Conservation (phyloP, 2,113 vertebrate species). For the Engraulis encrasicolus region DNA sequence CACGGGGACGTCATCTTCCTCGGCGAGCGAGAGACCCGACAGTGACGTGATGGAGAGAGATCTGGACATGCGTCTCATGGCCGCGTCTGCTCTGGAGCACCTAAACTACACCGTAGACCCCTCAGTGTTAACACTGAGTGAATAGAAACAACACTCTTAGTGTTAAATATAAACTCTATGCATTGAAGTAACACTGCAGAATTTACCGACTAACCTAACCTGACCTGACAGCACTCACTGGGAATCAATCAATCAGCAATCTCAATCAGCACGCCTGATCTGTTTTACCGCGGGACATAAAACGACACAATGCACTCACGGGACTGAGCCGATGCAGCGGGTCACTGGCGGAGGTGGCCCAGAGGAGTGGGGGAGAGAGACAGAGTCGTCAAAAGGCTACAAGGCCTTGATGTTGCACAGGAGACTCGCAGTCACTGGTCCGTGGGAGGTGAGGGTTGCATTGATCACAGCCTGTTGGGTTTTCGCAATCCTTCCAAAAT, state of each 20-base stretch:
- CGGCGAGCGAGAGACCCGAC: slow-evolving; percentile 84
- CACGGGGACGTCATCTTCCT: slow-evolving; percentile 84
- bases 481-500: slow-evolving; percentile 5
- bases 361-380: background rate
- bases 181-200: too few relatives aligned
- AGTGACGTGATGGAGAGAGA: slow-evolving; percentile 92
- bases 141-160: too few relatives aligned
- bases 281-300: background rate
- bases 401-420: background rate
- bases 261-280: background rate
- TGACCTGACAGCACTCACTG: too few relatives aligned
- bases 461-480: background rate
- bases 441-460: background rate
- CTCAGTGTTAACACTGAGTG: too few relatives aligned
- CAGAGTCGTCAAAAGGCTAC: background rate
- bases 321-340: background rate
- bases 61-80: slow-evolving; percentile 84
- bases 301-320: background rate
- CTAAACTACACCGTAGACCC: too few relatives aligned
- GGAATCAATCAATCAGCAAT: background rate
- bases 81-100: background rate
- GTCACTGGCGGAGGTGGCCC: background rate
- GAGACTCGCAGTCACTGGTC: background rate
- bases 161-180: too few relatives aligned
- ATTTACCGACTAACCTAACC: too few relatives aligned